phyloP scores from a whole-genome alignment of 2,888 invertebrate species.

The Junonia oenone region DNA sequence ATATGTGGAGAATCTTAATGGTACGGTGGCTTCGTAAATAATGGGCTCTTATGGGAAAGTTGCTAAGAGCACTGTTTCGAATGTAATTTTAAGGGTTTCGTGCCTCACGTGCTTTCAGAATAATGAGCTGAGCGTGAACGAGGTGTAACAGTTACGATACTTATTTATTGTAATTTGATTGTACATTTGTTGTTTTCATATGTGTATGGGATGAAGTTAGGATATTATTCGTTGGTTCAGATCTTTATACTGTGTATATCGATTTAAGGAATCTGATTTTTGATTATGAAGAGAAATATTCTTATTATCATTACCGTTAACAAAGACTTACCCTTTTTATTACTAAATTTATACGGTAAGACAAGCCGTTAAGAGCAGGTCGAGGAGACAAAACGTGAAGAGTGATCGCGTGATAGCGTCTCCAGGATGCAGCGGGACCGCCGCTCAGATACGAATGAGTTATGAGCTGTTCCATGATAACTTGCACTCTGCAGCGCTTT shows the following conservation, averaged over 20 bases:
- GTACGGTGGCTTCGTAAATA: conserved; percentile 78
- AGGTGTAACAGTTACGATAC: conserved; percentile 31
- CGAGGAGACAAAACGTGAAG: conserved; percentile 44
- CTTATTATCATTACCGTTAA: conserved; percentile 33
- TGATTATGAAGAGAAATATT: background rate
- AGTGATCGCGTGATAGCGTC: conserved; percentile 47
- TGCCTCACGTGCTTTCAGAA: conserved; percentile 73
- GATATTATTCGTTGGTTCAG: too few relatives aligned
- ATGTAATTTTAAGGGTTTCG: conserved; percentile 76
- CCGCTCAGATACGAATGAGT: conserved; percentile 59
- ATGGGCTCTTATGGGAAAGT: conserved; percentile 79
- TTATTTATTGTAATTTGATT: conserved; percentile 36
- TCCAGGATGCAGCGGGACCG: conserved; percentile 51
- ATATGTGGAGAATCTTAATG: conserved; percentile 79
- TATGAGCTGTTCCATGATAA: conserved; percentile 51
- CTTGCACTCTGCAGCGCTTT: conserved; percentile 49
- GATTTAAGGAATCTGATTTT: too few relatives aligned
- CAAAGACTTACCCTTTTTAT: background rate
- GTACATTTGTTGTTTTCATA: background rate
- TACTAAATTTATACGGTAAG: conserved; percentile 42
- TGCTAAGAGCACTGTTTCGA: conserved; percentile 77
- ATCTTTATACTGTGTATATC: too few relatives aligned
- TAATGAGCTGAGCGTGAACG: conserved; percentile 66
- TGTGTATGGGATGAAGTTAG: too few relatives aligned
- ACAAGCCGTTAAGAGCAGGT: conserved; percentile 23